Evolutionary conservation across 2,797 vertebrate genomes (phyloP), one percentile per base, ranked within the genome.

Genomic region (Sebastiscus albofasciatus): DNA sequence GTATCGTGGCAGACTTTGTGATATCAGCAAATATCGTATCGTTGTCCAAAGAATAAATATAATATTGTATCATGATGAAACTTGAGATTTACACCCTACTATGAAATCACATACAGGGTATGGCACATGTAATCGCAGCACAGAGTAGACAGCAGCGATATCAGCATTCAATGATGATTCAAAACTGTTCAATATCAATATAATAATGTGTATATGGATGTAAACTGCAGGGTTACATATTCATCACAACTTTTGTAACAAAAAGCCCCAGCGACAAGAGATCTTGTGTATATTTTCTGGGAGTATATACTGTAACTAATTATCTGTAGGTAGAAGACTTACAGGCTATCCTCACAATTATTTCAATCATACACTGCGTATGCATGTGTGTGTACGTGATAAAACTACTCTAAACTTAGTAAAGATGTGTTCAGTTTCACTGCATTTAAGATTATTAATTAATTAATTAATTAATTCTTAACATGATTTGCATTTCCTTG

Each of bases 401-500:
- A 6, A 31, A 33, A 72, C 29, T 62, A 73, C 22, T 73, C 24
- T 8, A 24, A 75, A 82, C 36, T 49, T 27, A 62, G 39, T 29
- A 29, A 22, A 67, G 0, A 49, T 29, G 26, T 60, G 11, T 22
- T 52, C 5, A 62, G 46, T 67, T 79, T 49, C 12, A 67, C 46
- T 18, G 8, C 20, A 10, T 62, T 78, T 36, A 27, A 20, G 27
- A 70, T 42, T 1, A 11, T 46, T 2, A 39, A 39, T 39, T 14
- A 0, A 39, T 39, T 14, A 39, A 13, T 39, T 39, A 14, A 82
- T 81, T 54, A 74, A 78, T 49, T 72, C 42, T 67, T 20, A 33
- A 64, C 8, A 18, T 46, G 36, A 84, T 79, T 76, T 75, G 60
- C 24, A 75, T 75, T 72, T 66, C 74, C 34, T 52, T 82, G 56